Evolutionary conservation across 2,888 invertebrate genomes (phyloP), one percentile per base, ranked within the genome.

Genomic region (Ramazzottius varieornatus): DNA sequence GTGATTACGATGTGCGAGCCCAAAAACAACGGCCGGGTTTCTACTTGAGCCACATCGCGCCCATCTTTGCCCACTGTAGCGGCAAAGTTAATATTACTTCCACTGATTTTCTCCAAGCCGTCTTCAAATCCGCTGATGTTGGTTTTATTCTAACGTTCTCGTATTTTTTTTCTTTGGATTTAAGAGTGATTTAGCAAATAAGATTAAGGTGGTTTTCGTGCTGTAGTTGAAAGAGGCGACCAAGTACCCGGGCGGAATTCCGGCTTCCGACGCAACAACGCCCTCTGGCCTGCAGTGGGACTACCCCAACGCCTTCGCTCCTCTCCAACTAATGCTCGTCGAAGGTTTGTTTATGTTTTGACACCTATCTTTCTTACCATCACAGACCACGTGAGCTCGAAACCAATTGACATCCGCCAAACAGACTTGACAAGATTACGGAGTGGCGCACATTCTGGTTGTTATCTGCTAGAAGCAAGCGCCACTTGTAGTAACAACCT

Each of bases 291-390:
- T 89, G 75, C 86, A 91, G 75, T 88, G 91, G 91, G 89, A 89
- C 77, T 86, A 82, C 66, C 76, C 92, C 0, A 92, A 92, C 77
- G 90, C 88, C 0, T 93, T 92, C 93, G 86, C 93, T 0, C 92
- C 93, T 0, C 80, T 90, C 34, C 89, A 91, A 75, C 84, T 91
- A 73, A 83, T 91, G 33, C 78, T 90, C 70, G 83, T 91, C 13
- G 81, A 83, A 71, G 88, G 86, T 54, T 24, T 13, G 8, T 8
- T 20, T 13, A 20, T n/a, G n/a, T n/a, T n/a, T n/a, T n/a, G n/a
- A n/a, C n/a, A n/a, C n/a, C n/a, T n/a, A n/a, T n/a, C n/a, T n/a
- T n/a, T n/a, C n/a, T n/a, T n/a, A n/a, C n/a, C n/a, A n/a, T n/a
- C n/a, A n/a, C n/a, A n/a, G n/a, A n/a, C n/a, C n/a, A n/a, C n/a